A percentile compares a stretch with the other conserved stretches of the same genome.
Evolutionary conservation across 2,888 invertebrate species (phyloP).

Genomic region (Xestoiulus laeticollis): DNA sequence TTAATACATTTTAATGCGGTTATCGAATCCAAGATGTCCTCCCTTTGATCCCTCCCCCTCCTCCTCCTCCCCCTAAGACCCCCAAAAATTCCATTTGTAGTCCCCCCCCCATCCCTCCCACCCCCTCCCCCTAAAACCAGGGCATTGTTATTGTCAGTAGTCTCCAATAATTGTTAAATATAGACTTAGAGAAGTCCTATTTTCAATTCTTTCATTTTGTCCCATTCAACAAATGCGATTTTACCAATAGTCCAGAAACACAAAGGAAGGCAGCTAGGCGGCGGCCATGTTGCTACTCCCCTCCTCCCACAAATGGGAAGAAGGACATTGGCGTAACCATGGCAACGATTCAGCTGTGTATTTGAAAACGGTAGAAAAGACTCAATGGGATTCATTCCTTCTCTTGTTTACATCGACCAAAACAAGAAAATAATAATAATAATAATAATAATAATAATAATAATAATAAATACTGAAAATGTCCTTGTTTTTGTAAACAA

Average conservation of each 20-base stretch:
- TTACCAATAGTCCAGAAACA: constrained; percentile 27
- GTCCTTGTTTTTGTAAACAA: too few relatives aligned
- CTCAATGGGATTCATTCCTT: neutral
- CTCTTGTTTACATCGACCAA: neutral
- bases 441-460: too few relatives aligned
- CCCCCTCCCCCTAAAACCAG: neutral
- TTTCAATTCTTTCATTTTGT: constrained; percentile 25
- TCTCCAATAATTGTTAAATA: constrained; percentile 43
- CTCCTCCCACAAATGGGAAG: neutral
- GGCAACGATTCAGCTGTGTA: neutral
- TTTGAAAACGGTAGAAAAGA: too few relatives aligned
- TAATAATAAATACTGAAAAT: too few relatives aligned
- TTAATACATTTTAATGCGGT: too few relatives aligned
- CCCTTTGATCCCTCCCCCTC: neutral
- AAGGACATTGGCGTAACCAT: neutral
- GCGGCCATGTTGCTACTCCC: neutral
- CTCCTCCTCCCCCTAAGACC: neutral
- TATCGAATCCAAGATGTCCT: too few relatives aligned
- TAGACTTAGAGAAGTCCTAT: constrained; percentile 40
- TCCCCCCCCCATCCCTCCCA: neutral
- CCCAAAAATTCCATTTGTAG: neutral
- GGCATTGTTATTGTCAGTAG: neutral
- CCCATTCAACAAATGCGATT: neutral
- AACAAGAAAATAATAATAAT: too few relatives aligned
- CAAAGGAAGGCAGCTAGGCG: too few relatives aligned